Conservation (phyloP, 2,113 vertebrate genomes). For the Barbus barbus region DNA sequence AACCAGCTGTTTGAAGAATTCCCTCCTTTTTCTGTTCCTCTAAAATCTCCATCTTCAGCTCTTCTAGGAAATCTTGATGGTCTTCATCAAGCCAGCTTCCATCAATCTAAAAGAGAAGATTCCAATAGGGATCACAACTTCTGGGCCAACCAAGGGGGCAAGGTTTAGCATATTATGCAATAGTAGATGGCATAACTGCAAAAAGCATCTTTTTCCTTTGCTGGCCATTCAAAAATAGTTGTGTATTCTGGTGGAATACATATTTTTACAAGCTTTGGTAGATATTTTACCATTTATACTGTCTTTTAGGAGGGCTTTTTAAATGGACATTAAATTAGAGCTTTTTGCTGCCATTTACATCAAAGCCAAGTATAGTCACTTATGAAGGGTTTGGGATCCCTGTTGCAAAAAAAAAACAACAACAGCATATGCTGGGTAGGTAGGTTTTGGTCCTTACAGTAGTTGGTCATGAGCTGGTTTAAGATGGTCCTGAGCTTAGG, state of each 20-base stretch:
- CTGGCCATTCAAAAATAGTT: not conserved
- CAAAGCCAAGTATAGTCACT: not conserved
- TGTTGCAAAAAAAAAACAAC: no score
- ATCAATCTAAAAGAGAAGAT: conserved; percentile 80
- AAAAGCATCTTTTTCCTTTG: not conserved
- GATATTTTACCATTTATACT: no score
- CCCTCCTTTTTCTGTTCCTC: conserved; percentile 83
- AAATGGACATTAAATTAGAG: not conserved
- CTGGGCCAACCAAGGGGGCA: not conserved
- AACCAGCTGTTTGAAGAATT: conserved; percentile 67
- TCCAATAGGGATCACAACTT: not conserved
- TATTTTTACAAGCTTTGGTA: not conserved
- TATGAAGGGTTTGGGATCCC: not conserved
- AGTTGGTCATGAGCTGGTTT: no score
- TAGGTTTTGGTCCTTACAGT: no score
- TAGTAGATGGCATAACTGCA: not conserved
- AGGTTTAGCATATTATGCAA: not conserved
- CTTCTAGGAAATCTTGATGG: conserved; percentile 89
- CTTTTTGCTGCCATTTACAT: not conserved
- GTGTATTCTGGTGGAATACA: not conserved
- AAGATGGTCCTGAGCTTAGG: no score
- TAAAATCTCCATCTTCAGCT: conserved; percentile 89
- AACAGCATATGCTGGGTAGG: no score
- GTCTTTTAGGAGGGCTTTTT: no score
- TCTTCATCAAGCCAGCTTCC: conserved; percentile 95